Conservation (phyloP, 2,888 invertebrate genomes). For the Ectemnius lituratus region DNA sequence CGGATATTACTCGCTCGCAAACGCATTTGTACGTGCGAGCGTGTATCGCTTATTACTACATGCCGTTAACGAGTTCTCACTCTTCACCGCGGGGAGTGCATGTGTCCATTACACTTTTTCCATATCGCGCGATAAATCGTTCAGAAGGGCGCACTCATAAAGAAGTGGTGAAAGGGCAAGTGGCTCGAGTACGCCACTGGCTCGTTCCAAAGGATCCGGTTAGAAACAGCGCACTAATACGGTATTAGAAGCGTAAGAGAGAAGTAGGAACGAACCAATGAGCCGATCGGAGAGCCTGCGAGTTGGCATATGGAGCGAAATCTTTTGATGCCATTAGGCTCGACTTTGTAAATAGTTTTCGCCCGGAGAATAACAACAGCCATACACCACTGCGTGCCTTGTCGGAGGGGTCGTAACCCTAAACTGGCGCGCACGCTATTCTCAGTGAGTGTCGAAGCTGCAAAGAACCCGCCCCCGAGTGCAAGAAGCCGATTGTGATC, state of each 20-base stretch:
- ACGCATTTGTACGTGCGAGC: not conserved
- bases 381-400: constrained; percentile 21
- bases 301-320: constrained; percentile 69
- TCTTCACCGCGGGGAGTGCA: constrained; percentile 1
- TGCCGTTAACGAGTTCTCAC: not conserved
- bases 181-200: too few relatives aligned
- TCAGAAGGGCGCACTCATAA: too few relatives aligned
- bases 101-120: too few relatives aligned
- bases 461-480: constrained; percentile 57
- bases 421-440: constrained; percentile 53
- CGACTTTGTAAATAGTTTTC: constrained; percentile 78
- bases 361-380: constrained; percentile 75
- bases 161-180: too few relatives aligned
- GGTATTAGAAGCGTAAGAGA: constrained; percentile 17
- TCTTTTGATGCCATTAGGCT: constrained; percentile 76
- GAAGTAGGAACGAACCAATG: constrained; percentile 37
- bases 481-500: constrained; percentile 73
- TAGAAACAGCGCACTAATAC: constrained; percentile 63
- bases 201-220: constrained; percentile 46
- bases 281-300: constrained; percentile 36
- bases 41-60: constrained; percentile 4
- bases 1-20: constrained; percentile 2
- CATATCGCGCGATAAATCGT: too few relatives aligned
- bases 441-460: constrained; percentile 57
- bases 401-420: constrained; percentile 64